Conservation (phyloP, 2,888 invertebrate species). For the Ypsolopha scabrella region DNA sequence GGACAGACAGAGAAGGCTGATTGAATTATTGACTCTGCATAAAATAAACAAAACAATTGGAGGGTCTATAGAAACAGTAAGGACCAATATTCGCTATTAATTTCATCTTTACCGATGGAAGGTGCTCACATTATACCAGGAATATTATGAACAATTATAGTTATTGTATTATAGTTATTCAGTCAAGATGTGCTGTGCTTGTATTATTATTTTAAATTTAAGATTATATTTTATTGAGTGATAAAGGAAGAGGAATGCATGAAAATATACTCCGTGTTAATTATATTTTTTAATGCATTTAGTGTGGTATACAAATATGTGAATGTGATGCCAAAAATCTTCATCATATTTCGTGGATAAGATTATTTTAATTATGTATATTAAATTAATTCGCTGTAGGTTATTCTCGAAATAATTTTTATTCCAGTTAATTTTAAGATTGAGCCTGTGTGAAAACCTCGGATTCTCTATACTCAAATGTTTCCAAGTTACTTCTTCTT, state of each 20-base stretch:
- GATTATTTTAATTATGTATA: conserved; percentile 14
- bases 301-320: conserved; percentile 36
- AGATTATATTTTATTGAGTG: conserved; percentile 26
- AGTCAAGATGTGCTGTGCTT: conserved; percentile 54
- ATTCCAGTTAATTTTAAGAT: conserved; percentile 33
- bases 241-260: conserved; percentile 15
- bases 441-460: conserved; percentile 19
- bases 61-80: too few relatives aligned
- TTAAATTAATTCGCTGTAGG: too few relatives aligned
- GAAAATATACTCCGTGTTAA: conserved; percentile 6
- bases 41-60: too few relatives aligned
- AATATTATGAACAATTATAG: background rate
- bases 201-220: conserved; percentile 2
- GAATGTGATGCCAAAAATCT: conserved; percentile 64
- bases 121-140: conserved; percentile 3
- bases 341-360: conserved; percentile 26
- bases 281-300: conserved; percentile 25
- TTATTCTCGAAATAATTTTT: background rate
- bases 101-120: background rate
- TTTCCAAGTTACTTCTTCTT: conserved; percentile 4
- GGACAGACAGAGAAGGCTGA: too few relatives aligned
- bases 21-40: too few relatives aligned
- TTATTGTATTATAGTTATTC: conserved; percentile 12
- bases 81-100: background rate
- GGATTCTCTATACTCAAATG: conserved; percentile 1